These are phyloP conservation scores for Macroglossus sobrinus DNA, from an alignment of 2,113 vertebrate species.

Conservation along the genomic window DNA sequence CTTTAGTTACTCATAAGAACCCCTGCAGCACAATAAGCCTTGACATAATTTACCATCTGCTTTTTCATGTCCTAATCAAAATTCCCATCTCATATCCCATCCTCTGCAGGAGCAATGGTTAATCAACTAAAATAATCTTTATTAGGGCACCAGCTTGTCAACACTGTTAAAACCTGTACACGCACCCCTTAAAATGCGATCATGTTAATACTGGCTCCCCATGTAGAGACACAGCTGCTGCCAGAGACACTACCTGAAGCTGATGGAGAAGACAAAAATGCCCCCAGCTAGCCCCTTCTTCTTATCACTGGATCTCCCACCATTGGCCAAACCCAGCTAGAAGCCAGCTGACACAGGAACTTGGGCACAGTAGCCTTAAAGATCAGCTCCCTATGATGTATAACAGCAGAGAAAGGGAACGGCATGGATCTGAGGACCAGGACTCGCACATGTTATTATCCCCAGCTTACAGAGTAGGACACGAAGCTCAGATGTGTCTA, in stretches of 20 bases:
- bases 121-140: conserved; percentile 16
- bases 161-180: background rate
- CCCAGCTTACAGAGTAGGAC: background rate
- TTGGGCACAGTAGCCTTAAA: background rate
- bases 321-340: background rate
- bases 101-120: background rate
- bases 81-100: background rate
- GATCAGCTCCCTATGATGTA: background rate
- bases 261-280: background rate
- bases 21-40: background rate
- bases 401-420: background rate
- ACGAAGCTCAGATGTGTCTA: background rate
- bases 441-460: background rate
- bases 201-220: background rate
- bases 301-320: background rate
- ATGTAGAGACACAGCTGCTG: background rate
- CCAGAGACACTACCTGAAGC: background rate
- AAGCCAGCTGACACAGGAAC: background rate
- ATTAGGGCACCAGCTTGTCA: background rate
- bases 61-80: conserved; percentile 30
- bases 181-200: background rate
- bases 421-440: background rate
- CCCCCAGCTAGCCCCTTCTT: background rate
- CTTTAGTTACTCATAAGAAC: background rate
- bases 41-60: background rate